These are phyloP conservation scores for Drosophila ambigua DNA, from an alignment of 1,140 invertebrate genomes.

Conservation along the genomic window DNA sequence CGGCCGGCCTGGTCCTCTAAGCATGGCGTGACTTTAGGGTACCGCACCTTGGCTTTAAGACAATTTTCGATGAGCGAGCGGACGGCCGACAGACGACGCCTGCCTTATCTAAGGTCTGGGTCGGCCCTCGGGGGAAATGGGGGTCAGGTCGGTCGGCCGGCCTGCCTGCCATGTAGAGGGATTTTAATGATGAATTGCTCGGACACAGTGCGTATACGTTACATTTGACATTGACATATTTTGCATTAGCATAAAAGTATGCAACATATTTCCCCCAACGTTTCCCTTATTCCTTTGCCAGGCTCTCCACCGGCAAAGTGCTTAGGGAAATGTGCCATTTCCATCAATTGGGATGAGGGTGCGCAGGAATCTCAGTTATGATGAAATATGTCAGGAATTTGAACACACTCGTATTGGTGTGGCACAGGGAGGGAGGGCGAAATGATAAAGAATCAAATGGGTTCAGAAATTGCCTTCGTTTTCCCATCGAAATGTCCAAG, in stretches of 20 bases:
- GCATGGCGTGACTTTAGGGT: constrained; percentile 37
- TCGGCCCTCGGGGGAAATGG: constrained; percentile 29
- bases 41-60: constrained; percentile 69
- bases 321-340: constrained; percentile 32
- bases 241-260: constrained; percentile 73
- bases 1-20: constrained; percentile 31
- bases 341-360: background rate
- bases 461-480: constrained; percentile 3
- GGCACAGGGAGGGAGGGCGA: too few species aligned
- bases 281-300: constrained; percentile 22
- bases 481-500: background rate
- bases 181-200: constrained; percentile 76
- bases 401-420: constrained; percentile 3
- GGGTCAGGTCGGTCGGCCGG: constrained; percentile 14
- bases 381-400: constrained; percentile 55
- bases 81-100: background rate
- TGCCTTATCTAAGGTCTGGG: constrained; percentile 20
- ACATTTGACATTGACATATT: constrained; percentile 78
- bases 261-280: constrained; percentile 60
- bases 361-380: constrained; percentile 44
- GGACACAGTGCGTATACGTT: constrained; percentile 57
- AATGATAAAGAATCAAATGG: constrained; percentile 4
- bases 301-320: constrained; percentile 14
- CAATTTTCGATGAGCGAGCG: constrained; percentile 39
- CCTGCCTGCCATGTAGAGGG: constrained; percentile 30